These are phyloP conservation scores for Smittia sp. DNA, from an alignment of 2,888 invertebrate species.

Conservation along the genomic window DNA sequence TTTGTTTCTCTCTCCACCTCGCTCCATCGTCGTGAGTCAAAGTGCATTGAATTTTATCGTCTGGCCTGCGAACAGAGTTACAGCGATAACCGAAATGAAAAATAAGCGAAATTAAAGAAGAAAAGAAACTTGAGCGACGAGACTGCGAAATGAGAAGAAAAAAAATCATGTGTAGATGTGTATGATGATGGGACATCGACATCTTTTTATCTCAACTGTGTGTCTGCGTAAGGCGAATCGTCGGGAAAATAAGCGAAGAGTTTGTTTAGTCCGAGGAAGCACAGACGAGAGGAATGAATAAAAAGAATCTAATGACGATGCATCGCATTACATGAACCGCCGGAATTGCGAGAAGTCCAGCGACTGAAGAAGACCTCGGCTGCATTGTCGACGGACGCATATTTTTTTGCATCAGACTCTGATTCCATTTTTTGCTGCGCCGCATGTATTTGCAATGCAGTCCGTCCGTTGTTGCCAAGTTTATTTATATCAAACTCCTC, in stretches of 20 bases:
- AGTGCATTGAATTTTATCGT: slow-evolving; percentile 36
- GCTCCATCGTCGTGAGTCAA: slow-evolving; percentile 7
- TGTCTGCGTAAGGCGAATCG: slow-evolving; percentile 16
- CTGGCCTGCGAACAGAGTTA: slow-evolving; percentile 9
- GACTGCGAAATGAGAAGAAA: no score
- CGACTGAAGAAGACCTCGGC: neutral
- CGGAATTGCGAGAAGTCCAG: neutral
- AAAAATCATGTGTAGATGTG: slow-evolving; percentile 15
- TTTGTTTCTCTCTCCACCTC: neutral
- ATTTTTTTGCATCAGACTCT: no score
- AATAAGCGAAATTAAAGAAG: neutral
- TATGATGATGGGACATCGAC: slow-evolving; percentile 36
- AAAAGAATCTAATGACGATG: neutral
- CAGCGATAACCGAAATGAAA: neutral
- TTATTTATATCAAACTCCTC: slow-evolving; percentile 11
- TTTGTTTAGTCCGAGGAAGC: neutral
- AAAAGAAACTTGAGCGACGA: slow-evolving; percentile 5
- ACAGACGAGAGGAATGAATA: neutral
- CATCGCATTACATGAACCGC: slow-evolving; percentile 21
- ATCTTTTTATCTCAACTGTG: slow-evolving; percentile 24
- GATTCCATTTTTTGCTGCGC: neutral
- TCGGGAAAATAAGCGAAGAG: neutral
- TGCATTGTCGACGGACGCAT: no score
- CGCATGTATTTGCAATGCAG: neutral
- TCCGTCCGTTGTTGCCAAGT: slow-evolving; percentile 24